Evolutionary conservation across 2,888 invertebrate species (phyloP).

Genomic region (Geotrupes spiniger): DNA sequence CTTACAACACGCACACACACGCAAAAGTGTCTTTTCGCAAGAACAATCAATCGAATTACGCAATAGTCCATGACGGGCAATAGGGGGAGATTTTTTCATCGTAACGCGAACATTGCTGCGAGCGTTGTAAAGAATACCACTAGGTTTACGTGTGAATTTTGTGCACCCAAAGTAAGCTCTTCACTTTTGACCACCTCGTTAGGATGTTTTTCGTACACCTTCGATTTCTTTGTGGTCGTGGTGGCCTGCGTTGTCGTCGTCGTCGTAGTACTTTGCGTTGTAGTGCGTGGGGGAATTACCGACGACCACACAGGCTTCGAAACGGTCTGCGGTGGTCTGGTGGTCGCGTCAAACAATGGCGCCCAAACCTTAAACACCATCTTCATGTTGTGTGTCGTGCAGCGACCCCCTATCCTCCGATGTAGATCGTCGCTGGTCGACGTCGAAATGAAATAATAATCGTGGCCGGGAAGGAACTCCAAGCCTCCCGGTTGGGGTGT

Average conservation of each 20-base stretch:
- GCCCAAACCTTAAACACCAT: slow-evolving; percentile 82
- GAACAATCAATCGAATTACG: not conserved
- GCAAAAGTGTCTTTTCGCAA: not conserved
- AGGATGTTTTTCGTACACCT: slow-evolving; percentile 73
- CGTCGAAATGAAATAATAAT: slow-evolving; percentile 91
- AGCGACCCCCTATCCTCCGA: slow-evolving; percentile 88
- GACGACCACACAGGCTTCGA: slow-evolving; percentile 45
- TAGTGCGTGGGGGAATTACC: slow-evolving; percentile 48
- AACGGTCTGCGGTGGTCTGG: slow-evolving; percentile 33
- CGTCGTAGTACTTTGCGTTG: slow-evolving; percentile 42
- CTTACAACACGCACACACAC: not conserved
- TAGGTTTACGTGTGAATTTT: slow-evolving; percentile 25
- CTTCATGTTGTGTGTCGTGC: slow-evolving; percentile 92
- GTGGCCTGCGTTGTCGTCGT: slow-evolving; percentile 45
- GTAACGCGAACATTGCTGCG: slow-evolving; percentile 38
- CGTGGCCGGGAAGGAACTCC: slow-evolving; percentile 91
- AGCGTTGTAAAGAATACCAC: slow-evolving; percentile 37
- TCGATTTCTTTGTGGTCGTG: slow-evolving; percentile 64
- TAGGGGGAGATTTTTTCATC: slow-evolving; percentile 37
- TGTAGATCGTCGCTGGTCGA: slow-evolving; percentile 90
- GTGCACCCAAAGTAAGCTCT: slow-evolving; percentile 72
- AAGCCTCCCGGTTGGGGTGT: slow-evolving; percentile 93
- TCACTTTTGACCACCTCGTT: slow-evolving; percentile 93
- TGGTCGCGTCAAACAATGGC: slow-evolving; percentile 58
- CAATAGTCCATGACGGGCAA: not conserved